Conservation (phyloP, 1,140 invertebrate genomes). For the Cephus cinctus region DNA sequence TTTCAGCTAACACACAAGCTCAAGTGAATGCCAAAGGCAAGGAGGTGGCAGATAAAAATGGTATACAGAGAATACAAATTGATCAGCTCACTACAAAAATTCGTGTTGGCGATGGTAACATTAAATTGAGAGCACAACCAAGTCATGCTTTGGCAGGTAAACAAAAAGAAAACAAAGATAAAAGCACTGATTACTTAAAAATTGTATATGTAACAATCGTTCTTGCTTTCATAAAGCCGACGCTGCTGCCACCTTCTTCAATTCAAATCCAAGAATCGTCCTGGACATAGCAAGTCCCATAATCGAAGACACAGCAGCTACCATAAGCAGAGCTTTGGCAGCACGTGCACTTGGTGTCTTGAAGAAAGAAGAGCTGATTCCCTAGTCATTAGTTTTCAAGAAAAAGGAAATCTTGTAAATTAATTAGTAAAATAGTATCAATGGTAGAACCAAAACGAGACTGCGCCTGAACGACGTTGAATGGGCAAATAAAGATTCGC, state of each 20-base stretch:
- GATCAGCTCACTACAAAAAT: slow-evolving; percentile 64
- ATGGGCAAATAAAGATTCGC: no score
- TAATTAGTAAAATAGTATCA: no score
- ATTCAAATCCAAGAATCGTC: slow-evolving; percentile 66
- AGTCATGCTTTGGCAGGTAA: slow-evolving; percentile 49
- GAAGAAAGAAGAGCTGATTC: slow-evolving; percentile 61
- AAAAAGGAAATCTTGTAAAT: no score
- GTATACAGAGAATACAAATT: slow-evolving; percentile 60
- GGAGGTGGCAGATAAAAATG: slow-evolving; percentile 58
- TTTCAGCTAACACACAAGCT: slow-evolving; percentile 59
- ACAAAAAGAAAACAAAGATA: not conserved
- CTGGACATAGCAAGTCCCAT: slow-evolving; percentile 71
- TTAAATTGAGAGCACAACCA: slow-evolving; percentile 55
- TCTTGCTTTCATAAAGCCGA: slow-evolving; percentile 47
- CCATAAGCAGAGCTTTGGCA: slow-evolving; percentile 59
- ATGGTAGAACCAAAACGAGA: no score
- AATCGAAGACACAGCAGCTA: slow-evolving; percentile 66
- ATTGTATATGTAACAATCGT: not conserved
- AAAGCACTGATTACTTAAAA: slow-evolving; percentile 6
- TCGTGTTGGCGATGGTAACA: slow-evolving; percentile 61
- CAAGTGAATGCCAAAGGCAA: slow-evolving; percentile 59
- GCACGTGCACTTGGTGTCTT: slow-evolving; percentile 61
- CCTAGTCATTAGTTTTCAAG: slow-evolving; percentile 21
- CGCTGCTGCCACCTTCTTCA: slow-evolving; percentile 66
- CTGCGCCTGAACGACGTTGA: no score